Conservation (phyloP, 1,140 invertebrate genomes). For the Calycopis cecrops region DNA sequence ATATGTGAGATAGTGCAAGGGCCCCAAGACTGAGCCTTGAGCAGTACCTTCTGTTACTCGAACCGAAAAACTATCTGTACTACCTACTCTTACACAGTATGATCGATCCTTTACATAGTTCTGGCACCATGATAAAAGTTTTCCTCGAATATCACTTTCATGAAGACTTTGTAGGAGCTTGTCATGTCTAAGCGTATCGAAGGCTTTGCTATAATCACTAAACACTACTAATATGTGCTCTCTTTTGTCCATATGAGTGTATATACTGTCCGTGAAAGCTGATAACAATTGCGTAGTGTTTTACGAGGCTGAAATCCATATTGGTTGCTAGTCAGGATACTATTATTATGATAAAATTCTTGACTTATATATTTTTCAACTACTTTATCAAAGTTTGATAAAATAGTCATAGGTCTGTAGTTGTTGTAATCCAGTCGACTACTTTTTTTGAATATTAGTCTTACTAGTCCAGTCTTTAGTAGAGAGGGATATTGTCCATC, state of each 20-base stretch:
- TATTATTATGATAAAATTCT: constrained; percentile 16
- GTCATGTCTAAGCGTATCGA: constrained; percentile 19
- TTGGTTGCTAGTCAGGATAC: constrained; percentile 18
- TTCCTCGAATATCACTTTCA: too few species aligned
- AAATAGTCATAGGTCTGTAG: constrained; percentile 25
- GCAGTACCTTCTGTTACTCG: too few species aligned
- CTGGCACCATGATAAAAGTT: constrained; percentile 14
- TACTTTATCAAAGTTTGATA: constrained; percentile 24
- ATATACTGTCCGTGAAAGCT: constrained; percentile 19
- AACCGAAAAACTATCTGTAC: not conserved
- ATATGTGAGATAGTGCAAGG: constrained; percentile 6
- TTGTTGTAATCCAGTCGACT: constrained; percentile 7
- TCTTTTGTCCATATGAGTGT: constrained; percentile 20
- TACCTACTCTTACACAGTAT: constrained; percentile 13
- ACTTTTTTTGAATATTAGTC: constrained; percentile 13
- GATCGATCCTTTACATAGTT: constrained; percentile 14
- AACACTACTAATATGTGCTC: constrained; percentile 17
- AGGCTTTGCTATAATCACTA: constrained; percentile 19
- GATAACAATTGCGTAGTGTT: constrained; percentile 18
- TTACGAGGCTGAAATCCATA: constrained; percentile 22
- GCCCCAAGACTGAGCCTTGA: constrained; percentile 15
- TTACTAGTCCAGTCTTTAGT: constrained; percentile 10
- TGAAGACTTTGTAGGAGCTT: constrained; percentile 6
- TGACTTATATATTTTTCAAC: constrained; percentile 22
- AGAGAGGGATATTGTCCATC: not conserved